A percentile compares a stretch with the other conserved stretches of the same genome.
Evolutionary conservation across 2,888 invertebrate genomes (phyloP).

Genomic region (Nomada fabriciana): DNA sequence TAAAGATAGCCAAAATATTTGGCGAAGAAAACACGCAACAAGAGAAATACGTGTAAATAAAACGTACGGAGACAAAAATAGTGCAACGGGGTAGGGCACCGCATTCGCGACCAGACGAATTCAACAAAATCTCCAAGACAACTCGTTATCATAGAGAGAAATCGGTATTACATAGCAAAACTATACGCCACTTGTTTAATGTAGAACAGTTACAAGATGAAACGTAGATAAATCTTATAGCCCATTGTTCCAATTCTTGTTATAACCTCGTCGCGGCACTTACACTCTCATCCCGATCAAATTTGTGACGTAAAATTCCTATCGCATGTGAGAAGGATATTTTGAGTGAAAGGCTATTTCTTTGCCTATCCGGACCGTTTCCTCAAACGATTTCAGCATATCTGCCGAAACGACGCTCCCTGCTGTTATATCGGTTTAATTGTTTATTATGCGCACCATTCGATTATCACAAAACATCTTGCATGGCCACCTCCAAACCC

Average conservation of each 20-base stretch:
- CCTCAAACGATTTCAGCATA: conserved; percentile 64
- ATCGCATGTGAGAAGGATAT: conserved; percentile 68
- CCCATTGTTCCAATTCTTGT: conserved; percentile 59
- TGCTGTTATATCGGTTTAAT: conserved; percentile 64
- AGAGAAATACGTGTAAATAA: conserved; percentile 71
- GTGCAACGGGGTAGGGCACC: conserved; percentile 74
- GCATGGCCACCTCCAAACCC: conserved; percentile 78
- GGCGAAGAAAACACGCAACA: conserved; percentile 74
- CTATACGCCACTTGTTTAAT: conserved; percentile 42
- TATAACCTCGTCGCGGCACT: conserved; percentile 68
- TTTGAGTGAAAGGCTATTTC: conserved; percentile 65
- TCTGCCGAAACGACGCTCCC: conserved; percentile 64
- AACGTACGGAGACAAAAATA: conserved; percentile 76
- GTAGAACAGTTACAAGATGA: conserved; percentile 28
- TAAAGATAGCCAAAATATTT: conserved; percentile 76
- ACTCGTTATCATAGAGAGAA: conserved; percentile 34
- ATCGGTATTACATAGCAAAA: conserved; percentile 45
- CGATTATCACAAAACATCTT: conserved; percentile 79
- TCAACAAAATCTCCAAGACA: conserved; percentile 61
- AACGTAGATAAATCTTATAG: conserved; percentile 24
- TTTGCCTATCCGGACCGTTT: conserved; percentile 54
- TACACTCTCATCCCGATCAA: conserved; percentile 62
- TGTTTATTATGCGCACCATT: conserved; percentile 79
- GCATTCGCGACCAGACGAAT: conserved; percentile 61
- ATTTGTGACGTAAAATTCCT: conserved; percentile 69